Conservation (phyloP, 2,113 vertebrate species). For the Polyodon spathula region DNA sequence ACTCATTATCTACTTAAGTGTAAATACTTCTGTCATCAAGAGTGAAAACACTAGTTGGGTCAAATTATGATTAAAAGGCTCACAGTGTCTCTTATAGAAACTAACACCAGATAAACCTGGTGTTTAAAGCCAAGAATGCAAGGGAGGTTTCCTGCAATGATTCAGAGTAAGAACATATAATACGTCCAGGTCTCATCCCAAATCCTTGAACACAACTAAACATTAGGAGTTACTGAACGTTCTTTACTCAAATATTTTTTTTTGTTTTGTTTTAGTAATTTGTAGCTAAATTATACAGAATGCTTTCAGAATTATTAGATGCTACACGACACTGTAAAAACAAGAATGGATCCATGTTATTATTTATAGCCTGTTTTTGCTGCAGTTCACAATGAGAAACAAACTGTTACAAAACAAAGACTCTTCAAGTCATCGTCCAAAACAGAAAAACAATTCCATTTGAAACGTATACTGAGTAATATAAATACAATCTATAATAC, state of each 20-base stretch:
- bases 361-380: no score
- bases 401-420: no score
- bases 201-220: conserved; percentile 29
- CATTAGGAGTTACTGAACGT: conserved; percentile 31
- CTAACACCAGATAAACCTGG: conserved; percentile 24
- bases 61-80: conserved; percentile 24
- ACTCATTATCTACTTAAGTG: not conserved
- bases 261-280: no score
- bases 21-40: conserved; percentile 15
- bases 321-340: no score
- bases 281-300: no score
- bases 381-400: no score
- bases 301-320: no score
- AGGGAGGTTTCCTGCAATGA: conserved; percentile 55
- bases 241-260: conserved; percentile 45
- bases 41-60: conserved; percentile 27
- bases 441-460: conserved; percentile 13
- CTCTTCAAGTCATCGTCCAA: not conserved
- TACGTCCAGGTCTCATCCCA: conserved; percentile 32
- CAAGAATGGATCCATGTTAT: no score
- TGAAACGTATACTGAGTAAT: conserved; percentile 27
- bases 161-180: conserved; percentile 45
- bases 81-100: conserved; percentile 17
- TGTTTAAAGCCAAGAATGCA: conserved; percentile 48
- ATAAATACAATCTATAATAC: conserved; percentile 28